Evolutionary conservation across 2,888 invertebrate genomes (phyloP).

Genomic region (Palloptera scutellata): DNA sequence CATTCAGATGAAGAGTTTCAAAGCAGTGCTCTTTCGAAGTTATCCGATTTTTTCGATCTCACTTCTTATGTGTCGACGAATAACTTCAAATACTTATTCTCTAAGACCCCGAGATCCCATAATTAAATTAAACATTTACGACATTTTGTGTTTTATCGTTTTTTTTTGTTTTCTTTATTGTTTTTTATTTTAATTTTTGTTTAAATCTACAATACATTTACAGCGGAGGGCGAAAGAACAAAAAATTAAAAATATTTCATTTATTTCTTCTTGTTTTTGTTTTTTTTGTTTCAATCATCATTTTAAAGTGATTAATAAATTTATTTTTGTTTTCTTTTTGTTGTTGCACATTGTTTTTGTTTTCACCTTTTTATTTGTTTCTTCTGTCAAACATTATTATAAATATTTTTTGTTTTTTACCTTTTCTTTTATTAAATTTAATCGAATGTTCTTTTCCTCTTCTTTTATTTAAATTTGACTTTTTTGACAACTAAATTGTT

Average conservation of each 20-base stretch:
- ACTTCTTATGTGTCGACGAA: no score
- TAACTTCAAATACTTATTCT: no score
- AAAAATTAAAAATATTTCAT: constrained; percentile 57
- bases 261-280: constrained; percentile 26
- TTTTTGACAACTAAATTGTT: constrained; percentile 29
- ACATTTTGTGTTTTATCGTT: constrained; percentile 25
- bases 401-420: constrained; percentile 11
- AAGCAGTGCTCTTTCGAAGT: no score
- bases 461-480: constrained; percentile 25
- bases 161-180: constrained; percentile 34
- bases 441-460: constrained; percentile 16
- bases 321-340: constrained; percentile 20
- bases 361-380: constrained; percentile 26
- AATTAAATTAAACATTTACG: background rate
- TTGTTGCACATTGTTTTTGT: constrained; percentile 41
- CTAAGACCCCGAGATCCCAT: no score
- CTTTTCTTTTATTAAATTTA: constrained; percentile 34
- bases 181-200: constrained; percentile 56
- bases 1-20: no score
- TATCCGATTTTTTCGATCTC: no score
- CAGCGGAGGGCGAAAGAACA: constrained; percentile 65
- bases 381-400: constrained; percentile 18
- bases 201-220: constrained; percentile 65
- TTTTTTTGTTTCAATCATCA: constrained; percentile 22
- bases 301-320: no score